phyloP scores from a whole-genome alignment of 2,888 invertebrate species.

The Clivina fossor region DNA sequence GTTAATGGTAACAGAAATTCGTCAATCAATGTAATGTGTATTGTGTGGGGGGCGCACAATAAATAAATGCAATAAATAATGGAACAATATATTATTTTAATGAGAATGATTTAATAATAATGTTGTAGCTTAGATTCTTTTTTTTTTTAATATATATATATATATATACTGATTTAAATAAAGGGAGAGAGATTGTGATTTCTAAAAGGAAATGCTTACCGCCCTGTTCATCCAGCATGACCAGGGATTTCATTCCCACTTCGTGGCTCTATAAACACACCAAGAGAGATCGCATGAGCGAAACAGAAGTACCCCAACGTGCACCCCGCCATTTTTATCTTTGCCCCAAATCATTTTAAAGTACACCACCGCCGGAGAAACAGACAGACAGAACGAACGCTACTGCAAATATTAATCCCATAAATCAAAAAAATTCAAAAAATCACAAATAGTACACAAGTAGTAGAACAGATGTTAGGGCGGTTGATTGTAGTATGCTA shows the following conservation, averaged over 20 bases:
- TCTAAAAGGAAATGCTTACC: constrained; percentile 77
- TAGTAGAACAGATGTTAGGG: too few species aligned
- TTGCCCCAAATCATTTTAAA: too few species aligned
- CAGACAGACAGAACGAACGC: constrained; percentile 31
- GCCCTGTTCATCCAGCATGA: constrained; percentile 99
- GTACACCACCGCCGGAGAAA: too few species aligned
- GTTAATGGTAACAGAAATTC: too few species aligned
- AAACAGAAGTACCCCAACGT: constrained; percentile 32
- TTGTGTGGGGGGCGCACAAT: constrained; percentile 30
- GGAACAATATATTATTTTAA: constrained; percentile 26
- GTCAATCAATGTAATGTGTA: constrained; percentile 29
- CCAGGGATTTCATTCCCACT: constrained; percentile 99
- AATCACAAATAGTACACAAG: too few species aligned
- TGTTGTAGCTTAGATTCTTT: too few species aligned
- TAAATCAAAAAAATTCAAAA: too few species aligned
- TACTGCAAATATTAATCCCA: too few species aligned
- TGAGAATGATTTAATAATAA: too few species aligned
- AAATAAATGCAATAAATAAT: constrained; percentile 30
- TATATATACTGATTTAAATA: constrained; percentile 19
- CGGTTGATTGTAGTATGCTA: too few species aligned
- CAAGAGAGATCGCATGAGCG: constrained; percentile 36
- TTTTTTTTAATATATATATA: too few species aligned
- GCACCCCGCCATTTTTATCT: constrained; percentile 21
- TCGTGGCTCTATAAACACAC: constrained; percentile 95
- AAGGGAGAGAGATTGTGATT: constrained; percentile 23